These are phyloP conservation scores for Ethmia dodecea DNA, from an alignment of 2,888 invertebrate species.

Conservation along the genomic window DNA sequence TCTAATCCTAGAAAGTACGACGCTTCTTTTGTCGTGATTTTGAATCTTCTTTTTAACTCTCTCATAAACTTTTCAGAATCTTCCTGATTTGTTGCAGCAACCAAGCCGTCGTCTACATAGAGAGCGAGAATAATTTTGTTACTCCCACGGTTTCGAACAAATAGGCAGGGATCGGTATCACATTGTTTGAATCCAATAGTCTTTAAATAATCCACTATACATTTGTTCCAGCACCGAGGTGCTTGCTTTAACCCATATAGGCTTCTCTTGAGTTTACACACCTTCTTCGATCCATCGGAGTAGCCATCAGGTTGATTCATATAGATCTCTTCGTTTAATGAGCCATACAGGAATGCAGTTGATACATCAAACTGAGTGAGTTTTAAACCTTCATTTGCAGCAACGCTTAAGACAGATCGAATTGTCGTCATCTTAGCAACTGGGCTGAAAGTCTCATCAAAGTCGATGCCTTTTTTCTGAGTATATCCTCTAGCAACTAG, in stretches of 20 bases:
- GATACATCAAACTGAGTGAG: constrained; percentile 11
- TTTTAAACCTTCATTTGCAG: constrained; percentile 7
- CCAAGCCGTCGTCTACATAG: constrained; percentile 15
- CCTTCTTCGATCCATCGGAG: constrained; percentile 5
- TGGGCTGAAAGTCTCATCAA: constrained; percentile 14
- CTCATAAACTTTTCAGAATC: not conserved
- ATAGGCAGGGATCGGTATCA: constrained; percentile 12
- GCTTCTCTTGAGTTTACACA: constrained; percentile 13
- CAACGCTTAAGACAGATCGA: constrained; percentile 9
- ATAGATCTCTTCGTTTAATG: constrained; percentile 8
- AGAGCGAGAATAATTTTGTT: constrained; percentile 9
- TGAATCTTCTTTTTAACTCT: not conserved
- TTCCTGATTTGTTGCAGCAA: constrained; percentile 2
- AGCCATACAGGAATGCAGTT: constrained; percentile 11
- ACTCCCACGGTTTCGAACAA: constrained; percentile 4
- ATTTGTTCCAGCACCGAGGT: constrained; percentile 10
- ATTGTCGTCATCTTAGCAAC: constrained; percentile 14
- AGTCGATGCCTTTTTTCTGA: constrained; percentile 14
- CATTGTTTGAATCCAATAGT: constrained; percentile 7
- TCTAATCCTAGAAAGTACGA: constrained; percentile 5
- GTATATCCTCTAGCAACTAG: constrained; percentile 11
- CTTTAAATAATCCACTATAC: constrained; percentile 6
- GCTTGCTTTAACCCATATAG: constrained; percentile 17
- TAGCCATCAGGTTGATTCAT: constrained; percentile 11
- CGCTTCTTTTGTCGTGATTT: constrained; percentile 1